Conservation (phyloP, 2,888 invertebrate species). For the Melanotus villosus region DNA sequence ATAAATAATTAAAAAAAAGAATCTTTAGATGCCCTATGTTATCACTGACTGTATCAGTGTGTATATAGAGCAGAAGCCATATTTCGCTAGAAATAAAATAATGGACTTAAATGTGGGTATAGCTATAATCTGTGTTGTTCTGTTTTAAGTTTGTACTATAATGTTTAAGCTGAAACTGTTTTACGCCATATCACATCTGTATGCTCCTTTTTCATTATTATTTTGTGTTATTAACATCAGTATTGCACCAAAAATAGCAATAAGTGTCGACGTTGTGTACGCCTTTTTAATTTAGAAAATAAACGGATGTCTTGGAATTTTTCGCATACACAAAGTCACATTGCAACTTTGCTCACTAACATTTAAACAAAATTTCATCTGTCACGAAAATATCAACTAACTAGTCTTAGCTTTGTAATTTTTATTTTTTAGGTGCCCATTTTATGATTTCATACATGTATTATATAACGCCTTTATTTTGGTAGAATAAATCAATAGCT, state of each 20-base stretch:
- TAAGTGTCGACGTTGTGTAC: constrained; percentile 21
- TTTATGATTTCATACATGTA: constrained; percentile 56
- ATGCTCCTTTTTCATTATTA: constrained; percentile 22
- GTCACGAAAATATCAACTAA: constrained; percentile 56
- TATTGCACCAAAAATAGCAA: constrained; percentile 36
- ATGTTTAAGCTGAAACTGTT: constrained; percentile 29
- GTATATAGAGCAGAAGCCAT: constrained; percentile 24
- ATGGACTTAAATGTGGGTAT: constrained; percentile 36
- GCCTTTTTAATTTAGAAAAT: too few species aligned
- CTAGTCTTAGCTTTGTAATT: constrained; percentile 64
- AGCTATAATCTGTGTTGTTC: constrained; percentile 32
- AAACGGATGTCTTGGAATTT: background rate
- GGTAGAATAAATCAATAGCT: constrained; percentile 65
- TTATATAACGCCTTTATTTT: constrained; percentile 62
- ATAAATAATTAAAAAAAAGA: constrained; percentile 31
- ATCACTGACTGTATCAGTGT: constrained; percentile 28
- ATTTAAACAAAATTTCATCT: constrained; percentile 51
- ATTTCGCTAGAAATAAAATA: constrained; percentile 26
- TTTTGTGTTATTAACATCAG: constrained; percentile 10
- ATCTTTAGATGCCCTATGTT: constrained; percentile 20
- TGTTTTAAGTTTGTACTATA: constrained; percentile 27
- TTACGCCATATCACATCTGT: constrained; percentile 31
- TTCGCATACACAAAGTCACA: constrained; percentile 1
- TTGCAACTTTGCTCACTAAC: constrained; percentile 60
- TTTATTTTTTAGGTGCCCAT: constrained; percentile 51